Evolutionary conservation across 2,113 vertebrate species (phyloP), one percentile per base, ranked within the genome.

Genomic region (Periophthalmodon schlosseri): DNA sequence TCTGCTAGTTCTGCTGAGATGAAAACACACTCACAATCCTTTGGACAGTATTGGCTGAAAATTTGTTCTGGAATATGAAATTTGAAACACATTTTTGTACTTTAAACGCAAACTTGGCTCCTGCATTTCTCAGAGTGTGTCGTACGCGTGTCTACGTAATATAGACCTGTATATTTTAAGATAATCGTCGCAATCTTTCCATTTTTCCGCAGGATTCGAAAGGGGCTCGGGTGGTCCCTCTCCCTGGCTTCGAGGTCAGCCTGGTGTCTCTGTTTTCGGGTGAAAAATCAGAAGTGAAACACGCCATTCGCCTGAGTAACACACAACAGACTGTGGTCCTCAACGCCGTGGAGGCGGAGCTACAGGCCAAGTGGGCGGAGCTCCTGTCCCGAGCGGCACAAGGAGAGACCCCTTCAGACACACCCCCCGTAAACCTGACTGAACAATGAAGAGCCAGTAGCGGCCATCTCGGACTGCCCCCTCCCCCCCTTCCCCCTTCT

Each of bases 351-450:
- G 95, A 97, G 9, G 86, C 91, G 36, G 95, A 96, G 65, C 82
- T 95, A 58, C 95, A 93, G 83, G 80, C 84, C 78, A 95, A 91
- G 84, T 98, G 96, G 96, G 83, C 94, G 87, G 94, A 95, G 66
- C 70, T 94, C 73, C 94, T 97, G 82, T 93, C 89, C 58, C 90
- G 84, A 78, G 94, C 95, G 2, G 82, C 92, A 60, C 90, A 79
- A 24, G 92, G 94, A 39, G 93, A 94, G 60, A 68, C 44, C 0
- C 75, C 85, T 61, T 34, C 76, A 14, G 91, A 93, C 13, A 68
- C 74, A 14, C 72, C 88, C 34, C 34, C 34, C 0, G 47, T 68
- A 74, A 80, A 91, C 78, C 28, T 79, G 74, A 81, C 86, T 47
- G 93, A 94, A 50, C 91, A 91, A 86, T 87, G 80, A 93, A 90